phyloP scores from a whole-genome alignment of 2,888 invertebrate genomes.

The Pyralis farinalis region DNA sequence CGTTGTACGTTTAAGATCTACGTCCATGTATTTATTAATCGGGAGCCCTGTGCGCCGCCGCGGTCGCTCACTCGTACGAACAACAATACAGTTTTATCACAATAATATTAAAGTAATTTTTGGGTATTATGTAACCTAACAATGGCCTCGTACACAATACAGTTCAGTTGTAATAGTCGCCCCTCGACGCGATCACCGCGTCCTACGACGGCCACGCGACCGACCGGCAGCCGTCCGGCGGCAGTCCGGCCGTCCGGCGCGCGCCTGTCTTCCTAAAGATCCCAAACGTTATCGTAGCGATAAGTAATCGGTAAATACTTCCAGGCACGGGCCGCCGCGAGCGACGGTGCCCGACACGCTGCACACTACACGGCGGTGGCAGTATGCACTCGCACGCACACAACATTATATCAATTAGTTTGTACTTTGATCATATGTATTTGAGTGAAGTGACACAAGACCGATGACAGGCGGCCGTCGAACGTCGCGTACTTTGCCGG shows the following conservation, averaged over 20 bases:
- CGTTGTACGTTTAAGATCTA: too few relatives aligned
- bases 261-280: too few relatives aligned
- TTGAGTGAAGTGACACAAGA: slow-evolving; percentile 30
- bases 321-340: slow-evolving; percentile 42
- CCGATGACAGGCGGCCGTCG: slow-evolving; percentile 13
- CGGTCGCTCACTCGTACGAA: background rate
- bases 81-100: slow-evolving; percentile 41
- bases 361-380: too few relatives aligned
- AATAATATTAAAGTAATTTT: slow-evolving; percentile 38
- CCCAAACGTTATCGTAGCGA: background rate
- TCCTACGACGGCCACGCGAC: too few relatives aligned
- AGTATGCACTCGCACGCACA: slow-evolving; percentile 14
- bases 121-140: slow-evolving; percentile 32
- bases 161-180: background rate
- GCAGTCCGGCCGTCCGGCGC: slow-evolving; percentile 7
- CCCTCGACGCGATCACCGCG: too few relatives aligned
- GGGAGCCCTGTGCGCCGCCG: too few relatives aligned
- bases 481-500: too few relatives aligned
- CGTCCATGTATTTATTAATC: too few relatives aligned
- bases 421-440: slow-evolving; percentile 40
- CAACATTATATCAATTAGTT: slow-evolving; percentile 31
- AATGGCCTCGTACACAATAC: slow-evolving; percentile 36
- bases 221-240: slow-evolving; percentile 1
- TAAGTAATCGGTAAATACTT: slow-evolving; percentile 40
- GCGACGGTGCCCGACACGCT: slow-evolving; percentile 18